Percentiles rank a stretch among this genome's conserved stretches.
These are phyloP conservation scores for Drosophila miranda DNA, from an alignment of 1,140 invertebrate species.

Conservation along the genomic window DNA sequence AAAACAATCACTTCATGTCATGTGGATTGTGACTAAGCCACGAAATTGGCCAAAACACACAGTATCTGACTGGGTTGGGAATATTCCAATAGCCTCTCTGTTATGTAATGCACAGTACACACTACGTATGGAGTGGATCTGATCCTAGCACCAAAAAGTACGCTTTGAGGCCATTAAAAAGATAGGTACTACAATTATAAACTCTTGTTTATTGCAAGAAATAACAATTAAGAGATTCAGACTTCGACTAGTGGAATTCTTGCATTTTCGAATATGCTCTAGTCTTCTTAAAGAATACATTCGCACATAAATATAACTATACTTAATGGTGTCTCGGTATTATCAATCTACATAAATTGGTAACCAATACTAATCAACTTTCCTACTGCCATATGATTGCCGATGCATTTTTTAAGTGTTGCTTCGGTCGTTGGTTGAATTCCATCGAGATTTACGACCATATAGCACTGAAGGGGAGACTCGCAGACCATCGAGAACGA, in stretches of 20 bases:
- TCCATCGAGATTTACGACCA: no score
- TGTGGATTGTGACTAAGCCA: slow-evolving; percentile 22
- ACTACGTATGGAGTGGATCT: not conserved
- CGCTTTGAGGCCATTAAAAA: slow-evolving; percentile 28
- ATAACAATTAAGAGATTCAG: slow-evolving; percentile 7
- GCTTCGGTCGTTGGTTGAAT: no score
- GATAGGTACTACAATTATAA: slow-evolving; percentile 3
- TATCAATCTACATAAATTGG: not conserved
- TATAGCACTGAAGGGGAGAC: no score
- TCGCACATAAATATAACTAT: no score
- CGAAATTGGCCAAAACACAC: slow-evolving; percentile 22
- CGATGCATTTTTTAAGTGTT: no score
- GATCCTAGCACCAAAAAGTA: slow-evolving; percentile 26
- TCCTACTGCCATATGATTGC: no score
- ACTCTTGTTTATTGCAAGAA: not conserved
- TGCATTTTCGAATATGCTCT: not conserved
- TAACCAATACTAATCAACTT: not conserved
- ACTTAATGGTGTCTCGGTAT: no score
- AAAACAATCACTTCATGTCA: slow-evolving; percentile 31
- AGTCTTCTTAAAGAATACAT: not conserved
- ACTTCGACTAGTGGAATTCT: no score
- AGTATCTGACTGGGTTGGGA: slow-evolving; percentile 16
- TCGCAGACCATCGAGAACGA: no score
- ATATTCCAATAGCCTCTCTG: slow-evolving; percentile 30
- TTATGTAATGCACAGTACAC: not conserved